Evolutionary conservation across 2,113 vertebrate species (phyloP).

Genomic region (Tyrannus savana): DNA sequence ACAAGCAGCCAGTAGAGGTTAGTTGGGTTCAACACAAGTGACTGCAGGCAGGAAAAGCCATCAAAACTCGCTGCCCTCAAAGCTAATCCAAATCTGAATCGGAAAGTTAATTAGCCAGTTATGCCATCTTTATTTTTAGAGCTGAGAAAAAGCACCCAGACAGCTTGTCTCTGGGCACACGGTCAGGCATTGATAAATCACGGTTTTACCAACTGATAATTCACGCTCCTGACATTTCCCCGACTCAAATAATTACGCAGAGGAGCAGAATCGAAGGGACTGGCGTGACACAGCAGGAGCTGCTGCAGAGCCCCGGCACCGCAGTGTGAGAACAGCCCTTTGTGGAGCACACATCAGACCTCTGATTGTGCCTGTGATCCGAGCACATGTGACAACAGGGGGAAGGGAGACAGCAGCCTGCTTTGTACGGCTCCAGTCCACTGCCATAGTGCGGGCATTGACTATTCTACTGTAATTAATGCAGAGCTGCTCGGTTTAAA

Average conservation of each 20-base stretch:
- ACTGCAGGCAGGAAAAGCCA: slow-evolving; percentile 41
- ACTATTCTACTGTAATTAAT: slow-evolving; percentile 66
- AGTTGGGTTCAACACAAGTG: slow-evolving; percentile 33
- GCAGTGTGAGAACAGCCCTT: slow-evolving; percentile 36
- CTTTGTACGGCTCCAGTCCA: slow-evolving; percentile 38
- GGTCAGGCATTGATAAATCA: slow-evolving; percentile 47
- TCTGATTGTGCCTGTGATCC: slow-evolving; percentile 31
- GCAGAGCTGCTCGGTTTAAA: slow-evolving; percentile 48
- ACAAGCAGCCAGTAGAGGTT: not conserved
- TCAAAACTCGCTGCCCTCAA: slow-evolving; percentile 38
- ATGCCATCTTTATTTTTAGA: slow-evolving; percentile 63
- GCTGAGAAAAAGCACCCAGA: slow-evolving; percentile 32
- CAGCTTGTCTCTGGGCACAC: not conserved
- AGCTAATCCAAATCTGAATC: not conserved
- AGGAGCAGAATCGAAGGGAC: slow-evolving; percentile 4
- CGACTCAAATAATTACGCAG: not conserved
- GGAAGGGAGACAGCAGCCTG: slow-evolving; percentile 62
- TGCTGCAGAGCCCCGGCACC: not conserved
- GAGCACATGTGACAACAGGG: slow-evolving; percentile 32
- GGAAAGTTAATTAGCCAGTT: slow-evolving; percentile 49
- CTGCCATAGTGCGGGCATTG: slow-evolving; percentile 59
- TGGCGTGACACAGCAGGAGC: slow-evolving; percentile 30
- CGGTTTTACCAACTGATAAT: slow-evolving; percentile 24
- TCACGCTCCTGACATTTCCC: slow-evolving; percentile 20
- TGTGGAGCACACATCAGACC: slow-evolving; percentile 5